Base-by-base conservation (phyloP, 2,888 invertebrate species). In the Phrixothrix hirtus region DNA sequence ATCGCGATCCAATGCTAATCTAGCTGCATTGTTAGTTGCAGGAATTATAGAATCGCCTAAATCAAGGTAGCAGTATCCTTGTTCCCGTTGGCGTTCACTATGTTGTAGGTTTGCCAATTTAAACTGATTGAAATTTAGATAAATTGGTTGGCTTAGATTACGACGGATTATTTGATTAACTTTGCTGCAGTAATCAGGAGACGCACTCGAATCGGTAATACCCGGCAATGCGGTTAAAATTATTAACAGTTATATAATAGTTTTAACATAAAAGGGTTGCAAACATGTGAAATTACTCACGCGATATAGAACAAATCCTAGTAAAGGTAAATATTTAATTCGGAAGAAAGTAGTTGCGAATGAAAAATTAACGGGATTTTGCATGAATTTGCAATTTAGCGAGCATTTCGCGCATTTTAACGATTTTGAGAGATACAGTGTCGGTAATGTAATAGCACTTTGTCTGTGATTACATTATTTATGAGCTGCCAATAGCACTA, bases 401-500 rank as follows among this genome's bases (percentile, higher is more conserved):
- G 51, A 50, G 55, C 53, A n/a, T 59, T 55, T 50, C 50, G 39
- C 57, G 59, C 56, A 56, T 63, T 59, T 53, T 37, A 46, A 47
- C 46, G 53, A 46, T 53, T 53, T 53, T 52, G 47, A 47, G 53
- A 53, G 48, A 44, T 54, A 48, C 54, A 54, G 31, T 58, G 62
- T 52, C 60, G 65, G 61, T 67, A 66, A 66, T 67, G 70, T 71
- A 69, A 69, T 64, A 69, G 69, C 71, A 72, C 70, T 72, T 70
- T 70, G 66, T 65, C 62, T 65, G 64, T 66, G 67, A 68, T 70
- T 71, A 69, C 69, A 72, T 72, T 71, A 72, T 72, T 72, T 69
- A 72, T 69, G 71, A 71, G 69, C 66, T 66, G 66, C 67, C 68
- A 66, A 71, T 69, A 68, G 66, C 64, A 66, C 66, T 64, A 69